Percentiles rank a stretch among this genome's conserved stretches.
Conservation (phyloP, 2,888 invertebrate genomes). For the Pristionchus arcanus region DNA sequence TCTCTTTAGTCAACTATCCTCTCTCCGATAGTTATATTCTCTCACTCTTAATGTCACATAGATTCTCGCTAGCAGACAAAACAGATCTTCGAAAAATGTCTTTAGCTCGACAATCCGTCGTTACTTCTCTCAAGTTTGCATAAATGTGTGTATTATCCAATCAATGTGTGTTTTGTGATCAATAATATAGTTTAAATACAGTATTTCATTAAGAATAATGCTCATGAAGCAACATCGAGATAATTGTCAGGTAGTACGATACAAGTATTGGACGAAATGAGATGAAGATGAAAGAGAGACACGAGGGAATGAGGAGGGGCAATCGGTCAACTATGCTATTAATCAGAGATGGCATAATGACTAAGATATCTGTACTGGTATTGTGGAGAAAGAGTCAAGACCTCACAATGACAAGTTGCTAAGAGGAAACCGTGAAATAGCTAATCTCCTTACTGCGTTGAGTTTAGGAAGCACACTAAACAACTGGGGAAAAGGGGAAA, state of each 20-base stretch:
- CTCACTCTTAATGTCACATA: no score
- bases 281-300: slow-evolving; percentile 19
- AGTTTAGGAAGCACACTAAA: background rate
- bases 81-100: no score
- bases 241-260: background rate
- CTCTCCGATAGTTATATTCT: no score
- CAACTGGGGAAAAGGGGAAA: background rate
- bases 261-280: background rate
- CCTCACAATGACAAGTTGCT: background rate
- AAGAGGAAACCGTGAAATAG: background rate
- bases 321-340: background rate
- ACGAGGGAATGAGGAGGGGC: slow-evolving; percentile 33
- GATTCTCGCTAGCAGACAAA: no score
- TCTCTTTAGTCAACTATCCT: no score
- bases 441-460: background rate
- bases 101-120: no score
- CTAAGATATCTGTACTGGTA: background rate
- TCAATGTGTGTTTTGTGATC: no score
- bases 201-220: background rate
- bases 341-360: background rate
- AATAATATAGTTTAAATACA: background rate
- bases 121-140: no score
- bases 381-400: background rate
- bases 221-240: background rate
- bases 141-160: no score